These are phyloP conservation scores for Archips xylosteana DNA, from an alignment of 2,888 invertebrate species.

Conservation along the genomic window DNA sequence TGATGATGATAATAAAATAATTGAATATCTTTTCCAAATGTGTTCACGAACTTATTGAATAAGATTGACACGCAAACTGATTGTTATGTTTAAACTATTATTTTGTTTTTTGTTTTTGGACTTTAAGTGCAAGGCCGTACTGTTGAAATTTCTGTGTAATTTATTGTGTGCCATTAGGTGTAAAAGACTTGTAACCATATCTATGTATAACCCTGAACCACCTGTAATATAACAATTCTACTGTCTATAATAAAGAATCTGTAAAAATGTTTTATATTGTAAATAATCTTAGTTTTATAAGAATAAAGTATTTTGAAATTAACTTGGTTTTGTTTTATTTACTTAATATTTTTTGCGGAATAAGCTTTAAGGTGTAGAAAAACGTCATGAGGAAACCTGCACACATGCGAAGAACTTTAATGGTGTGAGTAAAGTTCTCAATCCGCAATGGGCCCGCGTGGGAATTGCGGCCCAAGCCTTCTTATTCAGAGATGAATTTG, in stretches of 20 bases:
- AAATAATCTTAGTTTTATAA: constrained; percentile 47
- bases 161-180: constrained; percentile 65
- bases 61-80: neutral
- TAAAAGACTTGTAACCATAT: constrained; percentile 35
- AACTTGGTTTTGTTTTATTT: neutral
- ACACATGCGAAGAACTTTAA: no score
- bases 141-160: constrained; percentile 17
- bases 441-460: no score
- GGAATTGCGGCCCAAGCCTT: no score
- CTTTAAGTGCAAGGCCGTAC: neutral
- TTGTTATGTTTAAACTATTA: neutral
- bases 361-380: no score
- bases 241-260: constrained; percentile 44
- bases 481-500: no score
- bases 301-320: constrained; percentile 34
- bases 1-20: neutral
- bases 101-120: neutral
- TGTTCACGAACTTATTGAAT: neutral
- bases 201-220: constrained; percentile 56
- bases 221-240: constrained; percentile 51
- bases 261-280: constrained; percentile 51
- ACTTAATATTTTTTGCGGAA: neutral
- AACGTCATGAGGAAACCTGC: no score
- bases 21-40: neutral
- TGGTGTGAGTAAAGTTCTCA: no score